phyloP scores from a whole-genome alignment of 2,797 vertebrate genomes.

The Babyrousa celebensis region DNA sequence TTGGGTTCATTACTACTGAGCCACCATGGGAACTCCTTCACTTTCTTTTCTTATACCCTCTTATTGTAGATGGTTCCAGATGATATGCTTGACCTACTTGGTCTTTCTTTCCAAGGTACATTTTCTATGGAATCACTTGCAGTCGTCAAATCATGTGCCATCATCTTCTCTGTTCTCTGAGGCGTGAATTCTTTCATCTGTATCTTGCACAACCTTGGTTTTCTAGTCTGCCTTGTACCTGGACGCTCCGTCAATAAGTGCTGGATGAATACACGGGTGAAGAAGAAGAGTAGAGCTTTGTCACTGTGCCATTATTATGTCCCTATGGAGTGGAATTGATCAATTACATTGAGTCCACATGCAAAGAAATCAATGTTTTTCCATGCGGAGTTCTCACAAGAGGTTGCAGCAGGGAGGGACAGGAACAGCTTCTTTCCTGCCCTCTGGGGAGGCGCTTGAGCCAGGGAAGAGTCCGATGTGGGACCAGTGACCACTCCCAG shows the following conservation, averaged over 20 bases:
- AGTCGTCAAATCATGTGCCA: not conserved
- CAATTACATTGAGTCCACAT: not conserved
- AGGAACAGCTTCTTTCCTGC: not conserved
- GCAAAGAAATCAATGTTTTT: not conserved
- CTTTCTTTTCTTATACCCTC: not conserved
- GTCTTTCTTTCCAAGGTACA: not conserved
- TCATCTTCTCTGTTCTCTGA: constrained; percentile 55
- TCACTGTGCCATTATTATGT: not conserved
- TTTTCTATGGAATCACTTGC: constrained; percentile 63
- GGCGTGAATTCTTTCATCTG: not conserved
- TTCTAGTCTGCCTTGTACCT: not conserved
- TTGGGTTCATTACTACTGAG: too few species aligned
- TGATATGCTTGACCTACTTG: constrained; percentile 23
- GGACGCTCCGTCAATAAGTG: not conserved
- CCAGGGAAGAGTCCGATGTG: not conserved
- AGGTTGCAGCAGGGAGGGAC: not conserved
- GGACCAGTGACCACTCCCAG: not conserved
- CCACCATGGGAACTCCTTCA: too few species aligned
- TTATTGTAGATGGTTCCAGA: not conserved
- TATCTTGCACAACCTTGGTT: constrained; percentile 29
- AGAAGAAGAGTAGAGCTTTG: constrained; percentile 58
- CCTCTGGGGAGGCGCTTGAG: not conserved
- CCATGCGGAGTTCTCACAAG: not conserved
- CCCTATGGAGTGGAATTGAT: not conserved
- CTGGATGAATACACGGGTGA: not conserved